Evolutionary conservation across 2,113 vertebrate species (phyloP), one percentile per base, ranked within the genome.

Genomic region (Podarcis raffonei): DNA sequence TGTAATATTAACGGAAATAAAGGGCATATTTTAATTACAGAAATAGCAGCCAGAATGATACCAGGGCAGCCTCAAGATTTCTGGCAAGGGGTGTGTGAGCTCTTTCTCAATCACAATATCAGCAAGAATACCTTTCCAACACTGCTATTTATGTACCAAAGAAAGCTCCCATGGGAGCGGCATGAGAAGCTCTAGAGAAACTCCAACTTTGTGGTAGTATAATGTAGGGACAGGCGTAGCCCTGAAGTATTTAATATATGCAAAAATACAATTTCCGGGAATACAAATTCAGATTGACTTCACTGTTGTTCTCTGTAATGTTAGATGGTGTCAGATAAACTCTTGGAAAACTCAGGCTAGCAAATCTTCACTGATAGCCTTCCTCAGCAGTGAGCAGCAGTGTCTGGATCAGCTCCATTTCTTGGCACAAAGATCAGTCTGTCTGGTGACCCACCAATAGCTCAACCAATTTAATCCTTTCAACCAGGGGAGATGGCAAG

Each of bases 321-420:
- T 8, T 91, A 83, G 91, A 57, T 88, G 81, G 6, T 84, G 89
- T 89, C 57, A 75, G 0, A 66, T 84, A 90, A 87, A 84, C 81
- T 84, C 84, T 88, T 94, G 85, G 77, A 89, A 87, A 90, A 83
- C 62, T 71, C 35, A 91, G 88, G 53, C 74, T 90, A 87, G 88
- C 72, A 23, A 90, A 59, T 89, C 78, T 78, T 87, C 78, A 90
- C 89, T 66, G 25, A 84, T 1, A 90, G 32, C 92, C 83, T 91
- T 93, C 74, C 88, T 93, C 87, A 87, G 84, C 89, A 83, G 81
- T 91, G 81, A 94, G 86, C 86, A 92, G 57, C 89, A 90, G 91
- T 93, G 82, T 94, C 92, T 95, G 93, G 93, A 92, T 93, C 94
- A 94, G 32, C 92, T 95, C 88, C 87, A 81, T 86, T 93, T 87